Base-by-base conservation (phyloP, 2,113 vertebrate species). In the Malurus elegans region DNA sequence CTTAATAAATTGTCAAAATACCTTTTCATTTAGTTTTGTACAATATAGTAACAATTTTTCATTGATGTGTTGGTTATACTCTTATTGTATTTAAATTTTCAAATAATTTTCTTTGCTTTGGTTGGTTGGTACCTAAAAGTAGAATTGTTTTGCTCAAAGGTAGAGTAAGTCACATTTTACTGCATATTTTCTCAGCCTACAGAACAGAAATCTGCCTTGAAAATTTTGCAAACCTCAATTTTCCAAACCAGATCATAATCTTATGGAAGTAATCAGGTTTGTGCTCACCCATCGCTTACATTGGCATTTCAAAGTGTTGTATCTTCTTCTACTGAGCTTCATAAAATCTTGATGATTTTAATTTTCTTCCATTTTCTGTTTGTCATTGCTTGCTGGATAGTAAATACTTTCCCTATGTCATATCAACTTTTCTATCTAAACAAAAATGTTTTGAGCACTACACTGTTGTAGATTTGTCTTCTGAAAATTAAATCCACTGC, bases 371-470 rank as follows among this genome's bases (percentile, higher is more conserved):
- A 18, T 65, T 65, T 79, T 65, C 21, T 36, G 1, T 54, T 44
- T 42, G 8, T 24, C 11, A 0, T n/a, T 64, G 21, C 5, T 50
- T 79, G 3, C 28, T 65, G 13, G 1, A 18, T 36, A 62, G 7
- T 53, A 71, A 54, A 66, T 65, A 50, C 14, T 48, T 92, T 61
- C 14, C 12, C 17, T 42, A 28, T 12, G 18, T 65, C 24, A 64
- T 38, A 51, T 38, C 18, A 80, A 8, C 4, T 18, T 72, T 32
- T 48, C 7, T 44, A 10, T 23, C 19, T 47, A 50, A 84, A 44
- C 3, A 42, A 36, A 91, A 72, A 71, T 3, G 2, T 26, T 78
- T 84, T 65, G 12, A 23, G 19, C 4, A 23, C 18, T 34, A 21
- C 17, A n/a, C 17, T 57, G 12, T 31, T 47, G 28, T 11, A 29